These are phyloP conservation scores for Rhyacophila brunnea DNA, from an alignment of 1,140 invertebrate genomes.

Conservation along the genomic window DNA sequence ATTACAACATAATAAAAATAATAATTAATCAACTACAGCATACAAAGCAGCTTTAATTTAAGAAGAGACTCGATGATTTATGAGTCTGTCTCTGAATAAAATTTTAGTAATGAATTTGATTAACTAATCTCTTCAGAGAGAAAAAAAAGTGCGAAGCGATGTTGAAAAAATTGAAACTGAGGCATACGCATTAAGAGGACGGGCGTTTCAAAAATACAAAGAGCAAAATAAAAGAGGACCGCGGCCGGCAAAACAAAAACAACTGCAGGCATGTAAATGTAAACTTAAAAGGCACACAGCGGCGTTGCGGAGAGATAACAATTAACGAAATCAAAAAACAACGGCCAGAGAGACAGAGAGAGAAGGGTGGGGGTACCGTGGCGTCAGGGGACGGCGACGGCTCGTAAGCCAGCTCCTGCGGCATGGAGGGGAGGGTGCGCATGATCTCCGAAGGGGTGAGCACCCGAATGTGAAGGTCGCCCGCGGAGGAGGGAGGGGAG, in stretches of 20 bases:
- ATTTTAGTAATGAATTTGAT: too few relatives aligned
- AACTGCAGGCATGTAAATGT: constrained; percentile 3
- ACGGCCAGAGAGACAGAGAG: constrained; percentile 55
- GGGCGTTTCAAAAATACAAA: too few relatives aligned
- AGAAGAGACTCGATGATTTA: too few relatives aligned
- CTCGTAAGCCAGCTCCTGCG: constrained; percentile 54
- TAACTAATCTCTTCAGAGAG: too few relatives aligned
- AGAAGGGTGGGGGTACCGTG: constrained; percentile 61
- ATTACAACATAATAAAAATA: too few relatives aligned
- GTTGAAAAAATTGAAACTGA: too few relatives aligned
- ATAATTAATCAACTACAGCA: too few relatives aligned
- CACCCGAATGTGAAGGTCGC: constrained; percentile 79
- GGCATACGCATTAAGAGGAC: too few relatives aligned
- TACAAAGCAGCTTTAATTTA: too few relatives aligned
- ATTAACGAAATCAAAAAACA: constrained; percentile 4
- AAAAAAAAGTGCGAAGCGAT: too few relatives aligned
- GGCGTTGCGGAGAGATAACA: not conserved
- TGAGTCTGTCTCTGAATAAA: too few relatives aligned
- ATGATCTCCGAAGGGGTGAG: constrained; percentile 84
- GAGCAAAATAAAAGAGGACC: not conserved
- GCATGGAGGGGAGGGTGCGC: constrained; percentile 78
- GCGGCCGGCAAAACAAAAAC: constrained; percentile 2
- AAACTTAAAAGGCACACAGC: constrained; percentile 2
- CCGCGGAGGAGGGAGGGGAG: constrained; percentile 33
- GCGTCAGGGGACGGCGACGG: constrained; percentile 27